A percentile compares a stretch with the other conserved stretches of the same genome.
Evolutionary conservation across 2,113 vertebrate species (phyloP).

Genomic region (Larimichthys crocea): DNA sequence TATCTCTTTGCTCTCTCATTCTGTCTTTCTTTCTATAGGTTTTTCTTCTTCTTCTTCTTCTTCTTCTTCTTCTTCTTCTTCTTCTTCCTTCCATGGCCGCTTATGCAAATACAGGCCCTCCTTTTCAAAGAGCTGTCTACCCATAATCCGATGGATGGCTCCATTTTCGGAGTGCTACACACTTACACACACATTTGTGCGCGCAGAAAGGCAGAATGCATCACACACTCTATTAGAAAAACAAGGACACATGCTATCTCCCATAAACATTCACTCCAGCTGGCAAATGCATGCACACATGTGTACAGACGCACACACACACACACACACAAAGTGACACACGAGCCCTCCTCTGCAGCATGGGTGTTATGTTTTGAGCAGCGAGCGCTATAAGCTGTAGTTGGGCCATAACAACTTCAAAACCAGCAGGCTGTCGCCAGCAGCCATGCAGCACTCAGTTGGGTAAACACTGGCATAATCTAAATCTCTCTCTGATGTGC

Average conservation of each 20-base stretch:
- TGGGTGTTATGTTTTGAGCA: conserved; percentile 55
- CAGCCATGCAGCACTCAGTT: conserved; percentile 71
- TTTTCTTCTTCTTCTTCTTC: conserved; percentile 6
- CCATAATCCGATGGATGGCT: conserved; percentile 82
- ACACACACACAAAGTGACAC: conserved; percentile 11
- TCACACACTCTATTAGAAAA: conserved; percentile 61
- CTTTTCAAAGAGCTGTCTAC: conserved; percentile 79
- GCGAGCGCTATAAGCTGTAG: conserved; percentile 63
- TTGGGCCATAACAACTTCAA: conserved; percentile 73
- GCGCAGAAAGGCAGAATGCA: conserved; percentile 27
- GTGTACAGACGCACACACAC: conserved; percentile 15
- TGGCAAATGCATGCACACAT: conserved; percentile 35
- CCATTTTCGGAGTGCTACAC: conserved; percentile 70
- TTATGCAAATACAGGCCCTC: conserved; percentile 78
- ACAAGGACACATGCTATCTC: conserved; percentile 69
- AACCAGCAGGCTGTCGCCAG: conserved; percentile 71
- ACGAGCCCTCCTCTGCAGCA: conserved; percentile 55
- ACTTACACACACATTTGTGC: conserved; percentile 30
- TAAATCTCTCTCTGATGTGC: conserved; percentile 77
- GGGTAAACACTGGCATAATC: conserved; percentile 79
- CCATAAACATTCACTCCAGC: conserved; percentile 50
- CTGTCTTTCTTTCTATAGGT: conserved; percentile 52
- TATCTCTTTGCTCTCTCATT: conserved; percentile 25
- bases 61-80: not conserved
- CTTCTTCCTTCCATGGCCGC: conserved; percentile 47